Percentiles rank a stretch among this genome's conserved stretches.
Evolutionary conservation across 2,113 vertebrate genomes (phyloP).

Genomic region (Redunca redunca): DNA sequence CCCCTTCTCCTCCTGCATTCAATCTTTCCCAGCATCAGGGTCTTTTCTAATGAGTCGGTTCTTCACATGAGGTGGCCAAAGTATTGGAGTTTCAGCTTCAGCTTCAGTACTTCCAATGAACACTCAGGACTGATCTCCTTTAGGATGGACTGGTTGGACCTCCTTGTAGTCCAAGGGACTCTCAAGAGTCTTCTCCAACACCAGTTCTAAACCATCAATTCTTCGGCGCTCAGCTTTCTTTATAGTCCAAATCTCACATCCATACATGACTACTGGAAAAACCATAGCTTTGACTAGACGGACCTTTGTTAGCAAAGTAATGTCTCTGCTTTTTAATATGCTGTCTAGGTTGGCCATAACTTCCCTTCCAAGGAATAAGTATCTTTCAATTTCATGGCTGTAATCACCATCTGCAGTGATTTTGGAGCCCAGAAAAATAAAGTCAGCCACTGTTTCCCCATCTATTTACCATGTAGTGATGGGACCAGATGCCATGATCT

Average conservation of each 20-base stretch:
- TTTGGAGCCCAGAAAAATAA: background rate
- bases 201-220: background rate
- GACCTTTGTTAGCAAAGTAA: background rate
- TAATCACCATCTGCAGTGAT: background rate
- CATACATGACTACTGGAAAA: background rate
- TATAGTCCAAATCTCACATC: background rate
- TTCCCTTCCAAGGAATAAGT: background rate
- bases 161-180: background rate
- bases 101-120: background rate
- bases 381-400: background rate
- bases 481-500: background rate
- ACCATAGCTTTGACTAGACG: background rate
- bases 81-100: background rate
- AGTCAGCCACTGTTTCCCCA: background rate
- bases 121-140: background rate
- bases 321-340: background rate
- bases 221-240: accelerated
- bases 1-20: background rate
- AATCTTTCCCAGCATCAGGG: background rate
- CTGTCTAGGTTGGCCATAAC: background rate
- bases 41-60: background rate
- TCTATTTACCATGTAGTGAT: background rate
- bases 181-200: background rate
- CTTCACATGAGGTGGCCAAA: background rate
- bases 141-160: background rate